Evolutionary conservation across 2,797 vertebrate genomes (phyloP).

Genomic region (Chrosomus eos): DNA sequence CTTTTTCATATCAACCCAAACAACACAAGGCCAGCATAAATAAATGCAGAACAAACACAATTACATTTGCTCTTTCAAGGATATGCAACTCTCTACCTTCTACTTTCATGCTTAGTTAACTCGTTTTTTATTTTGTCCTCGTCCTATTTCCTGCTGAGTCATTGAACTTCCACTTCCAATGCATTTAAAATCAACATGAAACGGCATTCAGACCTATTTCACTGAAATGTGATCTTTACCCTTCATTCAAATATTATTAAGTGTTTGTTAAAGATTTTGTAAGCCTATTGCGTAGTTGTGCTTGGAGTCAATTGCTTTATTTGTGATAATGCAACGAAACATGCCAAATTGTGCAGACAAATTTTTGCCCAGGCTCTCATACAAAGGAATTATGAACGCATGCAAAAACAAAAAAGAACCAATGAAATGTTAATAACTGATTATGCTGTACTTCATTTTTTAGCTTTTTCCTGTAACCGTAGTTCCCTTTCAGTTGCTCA

Average conservation of each 20-base stretch:
- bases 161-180: background rate
- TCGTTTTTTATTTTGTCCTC: background rate
- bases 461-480: background rate
- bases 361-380: background rate
- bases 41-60: constrained; percentile 34
- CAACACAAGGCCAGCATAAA: constrained; percentile 15
- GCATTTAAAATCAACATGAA: background rate
- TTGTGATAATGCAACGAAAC: background rate
- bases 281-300: background rate
- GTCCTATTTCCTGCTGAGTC: constrained; percentile 1
- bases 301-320: background rate
- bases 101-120: constrained; percentile 38
- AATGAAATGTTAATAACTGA: background rate
- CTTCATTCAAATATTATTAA: background rate
- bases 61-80: constrained; percentile 35
- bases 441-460: background rate
- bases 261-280: background rate
- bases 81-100: constrained; percentile 3
- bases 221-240: background rate
- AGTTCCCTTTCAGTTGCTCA: too few relatives aligned
- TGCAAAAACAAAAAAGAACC: background rate
- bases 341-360: background rate
- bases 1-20: background rate
- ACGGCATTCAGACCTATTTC: background rate
- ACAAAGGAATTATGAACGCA: background rate